Conservation (phyloP, 1,140 invertebrate species). For the Scaptodrosophila lebanonensis region DNA sequence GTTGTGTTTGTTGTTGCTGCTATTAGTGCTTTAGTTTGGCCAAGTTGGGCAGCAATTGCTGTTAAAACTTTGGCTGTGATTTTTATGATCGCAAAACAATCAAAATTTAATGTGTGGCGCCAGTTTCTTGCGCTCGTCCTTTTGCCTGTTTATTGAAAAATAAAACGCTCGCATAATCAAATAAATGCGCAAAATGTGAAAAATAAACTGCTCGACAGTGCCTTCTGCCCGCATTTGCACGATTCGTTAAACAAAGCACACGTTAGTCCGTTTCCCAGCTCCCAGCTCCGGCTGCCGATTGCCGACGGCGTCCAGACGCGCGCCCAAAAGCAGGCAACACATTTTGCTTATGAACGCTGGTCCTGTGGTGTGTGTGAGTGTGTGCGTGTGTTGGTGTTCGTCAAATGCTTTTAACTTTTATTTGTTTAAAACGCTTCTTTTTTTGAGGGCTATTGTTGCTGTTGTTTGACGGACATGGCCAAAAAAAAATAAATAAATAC, state of each 20-base stretch:
- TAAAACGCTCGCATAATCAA: conserved; percentile 66
- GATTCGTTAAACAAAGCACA: conserved; percentile 77
- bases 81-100: conserved; percentile 65
- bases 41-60: conserved; percentile 7
- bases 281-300: too few species aligned
- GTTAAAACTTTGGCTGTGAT: conserved; percentile 60
- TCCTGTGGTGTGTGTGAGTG: conserved; percentile 23
- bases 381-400: too few species aligned
- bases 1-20: conserved; percentile 26
- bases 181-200: conserved; percentile 59
- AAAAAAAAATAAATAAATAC: conserved; percentile 25
- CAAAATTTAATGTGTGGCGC: conserved; percentile 72
- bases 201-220: conserved; percentile 61
- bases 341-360: conserved; percentile 20
- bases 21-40: conserved; percentile 10
- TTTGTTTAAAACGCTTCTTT: conserved; percentile 51
- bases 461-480: conserved; percentile 34
- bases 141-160: conserved; percentile 62
- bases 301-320: too few species aligned
- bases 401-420: conserved; percentile 69
- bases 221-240: conserved; percentile 76
- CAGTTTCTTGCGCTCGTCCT: conserved; percentile 24
- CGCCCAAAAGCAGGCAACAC: conserved; percentile 28
- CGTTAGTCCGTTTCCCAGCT: conserved; percentile 72
- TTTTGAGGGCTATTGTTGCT: conserved; percentile 22